Conservation (phyloP, 2,113 vertebrate species). For the Phoxinus phoxinus region DNA sequence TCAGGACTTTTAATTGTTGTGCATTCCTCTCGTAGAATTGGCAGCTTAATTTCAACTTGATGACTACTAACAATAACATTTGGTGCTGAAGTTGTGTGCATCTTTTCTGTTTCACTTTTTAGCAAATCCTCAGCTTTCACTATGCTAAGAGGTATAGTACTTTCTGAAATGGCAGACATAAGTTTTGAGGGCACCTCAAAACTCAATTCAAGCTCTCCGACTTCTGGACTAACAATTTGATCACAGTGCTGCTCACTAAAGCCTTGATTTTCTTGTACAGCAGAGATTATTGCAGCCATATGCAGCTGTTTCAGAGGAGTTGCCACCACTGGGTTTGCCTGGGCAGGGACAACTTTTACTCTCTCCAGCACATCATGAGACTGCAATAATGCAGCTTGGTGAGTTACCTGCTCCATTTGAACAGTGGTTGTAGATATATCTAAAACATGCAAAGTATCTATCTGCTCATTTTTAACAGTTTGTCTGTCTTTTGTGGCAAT, state of each 20-base stretch:
- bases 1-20: slow-evolving; percentile 43
- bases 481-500: slow-evolving; percentile 72
- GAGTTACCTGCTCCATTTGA: slow-evolving; percentile 70
- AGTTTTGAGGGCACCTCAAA: slow-evolving; percentile 64
- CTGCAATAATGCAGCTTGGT: slow-evolving; percentile 72
- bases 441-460: slow-evolving; percentile 62
- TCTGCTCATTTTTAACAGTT: slow-evolving; percentile 72
- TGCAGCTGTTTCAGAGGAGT: slow-evolving; percentile 66
- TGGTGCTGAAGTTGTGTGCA: slow-evolving; percentile 60
- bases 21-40: slow-evolving; percentile 64
- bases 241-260: slow-evolving; percentile 76
- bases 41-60: slow-evolving; percentile 62
- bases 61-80: slow-evolving; percentile 64
- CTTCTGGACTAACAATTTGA: slow-evolving; percentile 71
- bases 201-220: slow-evolving; percentile 56
- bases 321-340: slow-evolving; percentile 58
- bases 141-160: slow-evolving; percentile 65
- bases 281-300: slow-evolving; percentile 65
- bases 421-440: slow-evolving; percentile 69
- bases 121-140: slow-evolving; percentile 60
- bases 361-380: slow-evolving; percentile 70
- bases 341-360: slow-evolving; percentile 54
- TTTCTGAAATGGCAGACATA: slow-evolving; percentile 69
- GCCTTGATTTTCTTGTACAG: slow-evolving; percentile 72
- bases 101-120: slow-evolving; percentile 44